These are phyloP conservation scores for Poliocrania exsul DNA, from an alignment of 2,797 vertebrate species.

Conservation along the genomic window DNA sequence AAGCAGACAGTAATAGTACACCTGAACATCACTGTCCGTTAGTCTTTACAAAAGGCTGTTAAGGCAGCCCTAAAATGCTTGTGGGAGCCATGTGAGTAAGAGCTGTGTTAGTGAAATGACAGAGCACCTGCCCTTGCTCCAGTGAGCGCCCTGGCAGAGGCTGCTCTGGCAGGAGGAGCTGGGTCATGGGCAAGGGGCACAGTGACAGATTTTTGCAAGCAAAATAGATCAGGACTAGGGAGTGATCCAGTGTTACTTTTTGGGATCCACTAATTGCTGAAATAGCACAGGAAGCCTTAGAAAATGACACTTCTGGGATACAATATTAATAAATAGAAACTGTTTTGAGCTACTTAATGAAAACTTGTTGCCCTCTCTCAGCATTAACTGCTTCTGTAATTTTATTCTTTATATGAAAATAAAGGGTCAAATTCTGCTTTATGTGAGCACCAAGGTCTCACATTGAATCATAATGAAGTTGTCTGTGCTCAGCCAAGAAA, in stretches of 20 bases:
- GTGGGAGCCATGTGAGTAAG: not conserved
- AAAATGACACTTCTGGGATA: not conserved
- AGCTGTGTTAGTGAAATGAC: not conserved
- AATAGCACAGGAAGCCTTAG: not conserved
- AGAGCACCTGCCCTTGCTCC: not conserved
- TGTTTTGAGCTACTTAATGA: not conserved
- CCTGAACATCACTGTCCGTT: not conserved
- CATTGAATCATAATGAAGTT: not conserved
- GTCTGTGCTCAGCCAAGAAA: not conserved
- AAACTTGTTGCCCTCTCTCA: not conserved
- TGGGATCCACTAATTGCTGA: not conserved
- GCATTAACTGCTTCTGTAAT: not conserved
- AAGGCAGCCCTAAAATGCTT: not conserved
- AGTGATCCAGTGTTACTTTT: not conserved
- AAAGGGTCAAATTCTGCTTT: not conserved
- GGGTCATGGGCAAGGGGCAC: not conserved
- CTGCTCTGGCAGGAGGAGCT: not conserved
- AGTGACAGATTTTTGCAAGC: not conserved
- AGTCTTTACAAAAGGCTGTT: not conserved
- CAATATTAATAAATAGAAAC: not conserved
- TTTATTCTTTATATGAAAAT: not conserved
- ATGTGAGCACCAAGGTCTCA: fast-evolving
- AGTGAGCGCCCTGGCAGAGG: too few relatives aligned
- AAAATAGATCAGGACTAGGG: not conserved
- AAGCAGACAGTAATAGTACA: not conserved